Percentiles rank a stretch among this genome's conserved stretches.
Evolutionary conservation across 2,888 invertebrate species (phyloP).

Genomic region (Lumbricus terrestris): DNA sequence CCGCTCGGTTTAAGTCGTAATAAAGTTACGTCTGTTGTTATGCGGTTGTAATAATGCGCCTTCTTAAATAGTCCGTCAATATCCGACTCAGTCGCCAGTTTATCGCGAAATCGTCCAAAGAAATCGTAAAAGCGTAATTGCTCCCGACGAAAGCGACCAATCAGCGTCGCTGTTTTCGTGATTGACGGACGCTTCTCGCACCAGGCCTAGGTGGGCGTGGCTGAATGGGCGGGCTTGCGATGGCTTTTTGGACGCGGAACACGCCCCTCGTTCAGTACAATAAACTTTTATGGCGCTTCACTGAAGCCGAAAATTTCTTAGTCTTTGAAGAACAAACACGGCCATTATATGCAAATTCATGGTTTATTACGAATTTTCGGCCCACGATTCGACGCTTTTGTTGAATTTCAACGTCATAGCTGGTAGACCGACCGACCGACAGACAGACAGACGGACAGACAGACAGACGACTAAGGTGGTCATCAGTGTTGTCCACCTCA

Average conservation of each 20-base stretch:
- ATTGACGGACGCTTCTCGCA: background rate
- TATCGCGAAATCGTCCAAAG: background rate
- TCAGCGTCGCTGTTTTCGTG: background rate
- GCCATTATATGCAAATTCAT: background rate
- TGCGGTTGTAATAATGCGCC: background rate
- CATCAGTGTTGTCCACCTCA: background rate
- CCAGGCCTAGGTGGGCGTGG: background rate
- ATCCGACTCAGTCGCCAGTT: background rate
- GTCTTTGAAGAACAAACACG: background rate
- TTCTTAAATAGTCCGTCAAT: constrained; percentile 3
- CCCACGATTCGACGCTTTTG: background rate
- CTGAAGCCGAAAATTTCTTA: background rate
- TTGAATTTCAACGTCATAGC: background rate
- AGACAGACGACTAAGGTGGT: background rate
- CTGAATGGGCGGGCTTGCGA: background rate
- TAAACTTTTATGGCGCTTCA: background rate
- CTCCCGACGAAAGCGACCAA: background rate
- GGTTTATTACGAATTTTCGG: background rate
- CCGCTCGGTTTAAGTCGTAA: background rate
- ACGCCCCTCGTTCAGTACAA: background rate
- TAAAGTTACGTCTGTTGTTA: background rate
- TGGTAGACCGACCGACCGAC: background rate
- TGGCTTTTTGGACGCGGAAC: background rate
- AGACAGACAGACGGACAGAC: background rate
- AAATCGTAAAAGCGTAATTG: constrained; percentile 3